Conservation (phyloP, 1,140 invertebrate genomes). For the Drosophila elegans region DNA sequence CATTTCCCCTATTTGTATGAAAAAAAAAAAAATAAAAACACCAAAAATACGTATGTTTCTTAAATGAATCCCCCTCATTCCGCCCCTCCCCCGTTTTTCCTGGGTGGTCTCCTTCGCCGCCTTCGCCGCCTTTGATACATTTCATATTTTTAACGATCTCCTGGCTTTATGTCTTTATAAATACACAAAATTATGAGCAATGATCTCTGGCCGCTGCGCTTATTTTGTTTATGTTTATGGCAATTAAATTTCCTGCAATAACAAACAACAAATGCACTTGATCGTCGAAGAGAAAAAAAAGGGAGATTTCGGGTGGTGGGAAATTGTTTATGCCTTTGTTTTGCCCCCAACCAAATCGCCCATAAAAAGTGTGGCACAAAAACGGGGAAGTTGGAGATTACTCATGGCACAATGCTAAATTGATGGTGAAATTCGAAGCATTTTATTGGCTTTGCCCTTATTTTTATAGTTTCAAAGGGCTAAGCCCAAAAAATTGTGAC, state of each 20-base stretch:
- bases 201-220: constrained; percentile 31
- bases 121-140: constrained; percentile 73
- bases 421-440: not conserved
- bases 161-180: constrained; percentile 71
- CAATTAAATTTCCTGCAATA: constrained; percentile 73
- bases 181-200: constrained; percentile 69
- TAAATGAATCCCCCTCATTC: not conserved
- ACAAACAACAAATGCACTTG: constrained; percentile 63
- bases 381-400: not conserved
- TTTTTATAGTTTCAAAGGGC: too few species aligned
- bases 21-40: not conserved
- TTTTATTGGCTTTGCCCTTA: too few species aligned
- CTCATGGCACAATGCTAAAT: not conserved
- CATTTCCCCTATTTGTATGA: not conserved
- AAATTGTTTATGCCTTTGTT: constrained; percentile 48
- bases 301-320: constrained; percentile 24
- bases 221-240: constrained; percentile 64
- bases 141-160: constrained; percentile 69
- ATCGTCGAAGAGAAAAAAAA: not conserved
- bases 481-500: too few species aligned
- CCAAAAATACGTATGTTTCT: too few species aligned
- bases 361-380: constrained; percentile 43
- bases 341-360: constrained; percentile 19
- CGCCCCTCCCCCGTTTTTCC: constrained; percentile 25
- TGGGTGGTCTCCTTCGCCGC: constrained; percentile 16